phyloP scores from a whole-genome alignment of 2,888 invertebrate genomes.

The Chrysolina oricalcia region DNA sequence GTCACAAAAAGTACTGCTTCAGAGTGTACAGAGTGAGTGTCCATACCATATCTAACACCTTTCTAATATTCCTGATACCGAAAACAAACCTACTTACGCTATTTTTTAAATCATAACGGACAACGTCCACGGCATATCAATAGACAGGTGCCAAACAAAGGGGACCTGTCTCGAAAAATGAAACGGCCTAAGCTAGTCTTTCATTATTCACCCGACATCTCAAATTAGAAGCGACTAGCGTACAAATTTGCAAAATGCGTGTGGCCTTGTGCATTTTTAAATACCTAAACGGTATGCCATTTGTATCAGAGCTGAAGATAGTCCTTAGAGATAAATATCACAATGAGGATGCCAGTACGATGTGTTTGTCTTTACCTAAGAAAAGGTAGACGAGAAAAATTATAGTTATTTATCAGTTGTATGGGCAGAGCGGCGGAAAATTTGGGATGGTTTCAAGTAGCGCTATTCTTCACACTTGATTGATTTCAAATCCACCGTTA shows the following conservation, averaged over 20 bases:
- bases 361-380: neutral
- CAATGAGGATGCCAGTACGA: constrained; percentile 1
- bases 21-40: too few species aligned
- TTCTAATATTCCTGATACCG: neutral
- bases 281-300: constrained; percentile 24
- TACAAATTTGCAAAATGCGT: constrained; percentile 43
- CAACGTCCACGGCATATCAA: constrained; percentile 10
- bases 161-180: constrained; percentile 14
- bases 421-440: too few species aligned
- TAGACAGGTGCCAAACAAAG: constrained; percentile 31
- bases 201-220: constrained; percentile 44
- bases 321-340: neutral
- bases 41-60: neutral
- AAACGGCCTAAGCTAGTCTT: constrained; percentile 16
- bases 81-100: constrained; percentile 1
- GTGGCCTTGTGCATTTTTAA: constrained; percentile 37
- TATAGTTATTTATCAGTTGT: too few species aligned
- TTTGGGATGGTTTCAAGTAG: too few species aligned
- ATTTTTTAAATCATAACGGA: neutral
- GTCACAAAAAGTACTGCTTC: too few species aligned
- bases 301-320: constrained; percentile 1
- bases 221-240: constrained; percentile 26
- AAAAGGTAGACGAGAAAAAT: neutral
- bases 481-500: too few species aligned
- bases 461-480: too few species aligned